Conservation (phyloP, 2,113 vertebrate species). For the Ceuthmochares aereus region DNA sequence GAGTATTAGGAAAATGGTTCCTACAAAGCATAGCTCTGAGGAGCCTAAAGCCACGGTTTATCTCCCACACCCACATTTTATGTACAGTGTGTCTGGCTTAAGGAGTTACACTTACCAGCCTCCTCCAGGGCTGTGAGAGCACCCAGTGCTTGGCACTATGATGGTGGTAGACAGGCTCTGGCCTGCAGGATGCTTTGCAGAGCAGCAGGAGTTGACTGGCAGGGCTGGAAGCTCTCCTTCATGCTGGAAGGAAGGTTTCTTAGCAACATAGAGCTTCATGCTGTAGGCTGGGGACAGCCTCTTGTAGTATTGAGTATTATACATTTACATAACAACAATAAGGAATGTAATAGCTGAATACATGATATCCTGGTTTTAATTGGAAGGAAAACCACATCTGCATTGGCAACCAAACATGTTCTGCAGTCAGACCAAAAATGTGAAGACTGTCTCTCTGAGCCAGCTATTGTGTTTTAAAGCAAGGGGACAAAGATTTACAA, state of each 20-base stretch:
- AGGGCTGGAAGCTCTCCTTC: background rate
- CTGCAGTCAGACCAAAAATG: conserved; percentile 51
- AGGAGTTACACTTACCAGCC: background rate
- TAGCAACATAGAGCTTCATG: background rate
- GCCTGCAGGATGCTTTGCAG: rapidly evolving
- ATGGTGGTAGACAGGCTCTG: background rate
- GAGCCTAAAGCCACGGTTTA: background rate
- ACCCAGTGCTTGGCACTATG: background rate
- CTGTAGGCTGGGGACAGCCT: background rate
- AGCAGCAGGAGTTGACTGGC: background rate
- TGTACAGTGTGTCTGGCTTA: background rate
- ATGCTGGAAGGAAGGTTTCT: background rate
- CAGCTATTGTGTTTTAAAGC: conserved; percentile 60
- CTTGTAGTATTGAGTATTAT: background rate
- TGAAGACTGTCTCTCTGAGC: conserved; percentile 11
- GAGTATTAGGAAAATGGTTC: background rate
- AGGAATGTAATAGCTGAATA: conserved; percentile 21
- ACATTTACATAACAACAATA: conserved; percentile 15
- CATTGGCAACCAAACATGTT: background rate
- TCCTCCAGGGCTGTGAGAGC: background rate
- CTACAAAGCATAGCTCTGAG: background rate
- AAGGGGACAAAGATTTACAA: background rate
- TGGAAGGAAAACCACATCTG: conserved; percentile 51
- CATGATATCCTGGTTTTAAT: conserved; percentile 47
- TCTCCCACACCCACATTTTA: background rate